Conservation (phyloP, 1,140 invertebrate species). For the Whitmania pigra region DNA sequence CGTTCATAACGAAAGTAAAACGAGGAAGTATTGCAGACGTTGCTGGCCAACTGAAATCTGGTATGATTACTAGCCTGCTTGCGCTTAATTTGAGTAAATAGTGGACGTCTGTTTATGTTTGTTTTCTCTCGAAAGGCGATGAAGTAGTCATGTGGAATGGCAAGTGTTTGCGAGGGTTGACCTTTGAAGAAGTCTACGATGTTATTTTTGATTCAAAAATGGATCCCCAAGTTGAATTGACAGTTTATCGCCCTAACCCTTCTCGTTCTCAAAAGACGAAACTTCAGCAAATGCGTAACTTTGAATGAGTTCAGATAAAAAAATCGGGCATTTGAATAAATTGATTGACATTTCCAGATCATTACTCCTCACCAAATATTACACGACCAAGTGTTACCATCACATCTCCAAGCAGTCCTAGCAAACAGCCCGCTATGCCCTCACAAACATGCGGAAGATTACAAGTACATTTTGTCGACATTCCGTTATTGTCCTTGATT, state of each 20-base stretch:
- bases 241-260: conserved; percentile 60
- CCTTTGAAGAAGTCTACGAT: conserved; percentile 80
- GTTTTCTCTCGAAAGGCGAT: conserved; percentile 56
- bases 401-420: conserved; percentile 33
- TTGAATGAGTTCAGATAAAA: too few relatives aligned
- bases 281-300: too few relatives aligned
- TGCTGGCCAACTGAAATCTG: conserved; percentile 79
- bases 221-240: conserved; percentile 84
- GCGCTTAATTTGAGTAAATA: too few relatives aligned
- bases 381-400: conserved; percentile 32
- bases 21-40: conserved; percentile 88
- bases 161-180: conserved; percentile 68
- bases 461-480: conserved; percentile 30
- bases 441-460: conserved; percentile 34
- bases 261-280: background rate
- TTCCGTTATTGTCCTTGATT: background rate
- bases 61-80: conserved; percentile 46
- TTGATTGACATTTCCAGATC: background rate
- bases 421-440: conserved; percentile 28
- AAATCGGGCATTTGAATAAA: too few relatives aligned
- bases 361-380: background rate
- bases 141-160: conserved; percentile 98
- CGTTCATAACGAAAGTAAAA: conserved; percentile 91
- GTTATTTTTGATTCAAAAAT: conserved; percentile 85
- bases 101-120: too few relatives aligned